Evolutionary conservation across 2,113 vertebrate genomes (phyloP), one percentile per base, ranked within the genome.

Genomic region (Sinocyclocheilus rhinocerous): DNA sequence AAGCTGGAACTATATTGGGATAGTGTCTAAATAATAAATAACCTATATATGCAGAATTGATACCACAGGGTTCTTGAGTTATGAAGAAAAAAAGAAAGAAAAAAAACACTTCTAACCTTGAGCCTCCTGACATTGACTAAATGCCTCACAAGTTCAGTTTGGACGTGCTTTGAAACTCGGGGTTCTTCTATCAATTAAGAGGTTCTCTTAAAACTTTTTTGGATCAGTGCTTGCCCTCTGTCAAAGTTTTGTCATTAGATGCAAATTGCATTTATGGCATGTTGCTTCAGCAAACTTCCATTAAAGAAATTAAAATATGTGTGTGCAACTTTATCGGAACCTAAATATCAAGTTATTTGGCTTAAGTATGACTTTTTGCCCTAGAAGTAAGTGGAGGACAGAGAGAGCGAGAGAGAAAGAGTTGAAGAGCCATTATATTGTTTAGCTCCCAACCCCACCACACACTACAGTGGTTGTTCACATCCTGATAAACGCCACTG

Each of bases 301-400:
- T 83, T 88, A 85, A 67, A 83, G 79, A 83, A 79, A 88, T 88
- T 76, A 48, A 76, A 85, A 55, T 88, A 65, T 77, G 39, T 52
- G 26, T 77, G 61, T 80, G 36, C 70, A 82, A 52, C 59, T 59
- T 9, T 63, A 42, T 26, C 20, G 36, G 59, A 45, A 70, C 24
- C 36, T 1, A 61, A 55, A 61, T 50, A 45, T 61, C n/a, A 81
- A 73, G 50, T n/a, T 55, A 83, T 80, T 61, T 88, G 50, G 52
- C 33, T 78, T 88, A 42, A 24, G 6, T 29, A 3, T 42, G 73
- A n/a, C 73, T 72, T 33, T 42, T 57, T 33, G 3, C 26, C 13
- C 8, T 70, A 50, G 50, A 63, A 22, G 39, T 72, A 55, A 26
- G 20, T 52, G 42, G 48, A 29, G 55, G 48, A 8, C 22, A 69